Percentiles rank a stretch among this genome's conserved stretches.
Evolutionary conservation across 2,888 invertebrate species (phyloP).

Genomic region (Stenurella melanura): DNA sequence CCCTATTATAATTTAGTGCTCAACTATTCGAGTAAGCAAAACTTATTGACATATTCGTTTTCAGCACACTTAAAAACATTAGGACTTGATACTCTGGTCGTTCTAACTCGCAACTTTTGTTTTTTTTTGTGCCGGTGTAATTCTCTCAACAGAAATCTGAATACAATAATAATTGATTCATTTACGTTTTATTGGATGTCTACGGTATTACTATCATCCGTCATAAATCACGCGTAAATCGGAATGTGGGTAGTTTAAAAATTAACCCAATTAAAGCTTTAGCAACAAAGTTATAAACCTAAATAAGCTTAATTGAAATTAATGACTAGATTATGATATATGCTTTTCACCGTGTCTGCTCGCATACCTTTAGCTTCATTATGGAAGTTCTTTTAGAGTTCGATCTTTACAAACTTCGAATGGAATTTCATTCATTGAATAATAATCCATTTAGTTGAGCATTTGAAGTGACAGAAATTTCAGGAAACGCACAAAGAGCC

Average conservation of each 20-base stretch:
- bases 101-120: no score
- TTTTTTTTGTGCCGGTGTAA: no score
- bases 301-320: slow-evolving; percentile 33
- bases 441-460: no score
- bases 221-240: slow-evolving; percentile 22
- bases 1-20: no score
- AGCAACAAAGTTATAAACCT: slow-evolving; percentile 38
- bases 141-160: no score
- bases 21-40: no score
- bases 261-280: slow-evolving; percentile 29
- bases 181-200: background rate
- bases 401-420: background rate
- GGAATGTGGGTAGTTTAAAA: slow-evolving; percentile 36
- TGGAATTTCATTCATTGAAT: background rate
- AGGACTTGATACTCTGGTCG: no score
- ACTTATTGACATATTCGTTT: no score
- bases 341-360: background rate
- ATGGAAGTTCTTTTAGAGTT: background rate
- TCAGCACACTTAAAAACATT: no score
- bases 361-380: background rate
- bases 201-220: background rate
- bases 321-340: slow-evolving; percentile 30
- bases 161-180: background rate
- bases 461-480: no score
- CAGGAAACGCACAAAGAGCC: no score